These are phyloP conservation scores for Manacus vitellinus DNA, from an alignment of 2,113 vertebrate species.

Conservation along the genomic window DNA sequence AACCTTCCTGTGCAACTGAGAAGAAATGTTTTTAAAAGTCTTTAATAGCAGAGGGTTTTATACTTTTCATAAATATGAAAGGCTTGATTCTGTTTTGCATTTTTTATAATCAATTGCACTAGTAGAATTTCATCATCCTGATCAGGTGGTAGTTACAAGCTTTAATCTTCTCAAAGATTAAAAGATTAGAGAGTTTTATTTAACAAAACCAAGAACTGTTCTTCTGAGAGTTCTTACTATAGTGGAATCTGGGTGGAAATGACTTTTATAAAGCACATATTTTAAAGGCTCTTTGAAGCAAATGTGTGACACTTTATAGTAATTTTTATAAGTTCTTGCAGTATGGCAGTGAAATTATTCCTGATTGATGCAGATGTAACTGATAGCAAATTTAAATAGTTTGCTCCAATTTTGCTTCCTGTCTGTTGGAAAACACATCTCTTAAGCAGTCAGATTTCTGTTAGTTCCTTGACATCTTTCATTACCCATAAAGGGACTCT, in stretches of 20 bases:
- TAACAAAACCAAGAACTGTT: constrained; percentile 1
- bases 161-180: constrained; percentile 57
- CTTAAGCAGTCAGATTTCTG: neutral
- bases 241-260: neutral
- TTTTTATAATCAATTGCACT: neutral
- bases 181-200: constrained; percentile 45
- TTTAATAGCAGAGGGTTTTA: neutral
- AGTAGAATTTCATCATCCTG: constrained; percentile 33
- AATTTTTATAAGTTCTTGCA: neutral
- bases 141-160: constrained; percentile 51
- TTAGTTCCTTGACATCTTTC: neutral
- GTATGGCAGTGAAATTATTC: neutral
- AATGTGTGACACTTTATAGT: neutral
- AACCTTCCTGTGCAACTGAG: neutral
- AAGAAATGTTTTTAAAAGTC: neutral
- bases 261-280: neutral
- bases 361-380: neutral
- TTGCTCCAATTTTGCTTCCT: neutral
- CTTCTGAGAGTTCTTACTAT: neutral
- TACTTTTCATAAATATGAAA: neutral
- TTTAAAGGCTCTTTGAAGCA: neutral
- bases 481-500: neutral
- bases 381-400: neutral
- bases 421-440: neutral
- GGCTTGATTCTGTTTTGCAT: neutral